Percentiles rank a stretch among this genome's conserved stretches.
Conservation (phyloP, 2,888 invertebrate genomes). For the Meteorus colon region DNA sequence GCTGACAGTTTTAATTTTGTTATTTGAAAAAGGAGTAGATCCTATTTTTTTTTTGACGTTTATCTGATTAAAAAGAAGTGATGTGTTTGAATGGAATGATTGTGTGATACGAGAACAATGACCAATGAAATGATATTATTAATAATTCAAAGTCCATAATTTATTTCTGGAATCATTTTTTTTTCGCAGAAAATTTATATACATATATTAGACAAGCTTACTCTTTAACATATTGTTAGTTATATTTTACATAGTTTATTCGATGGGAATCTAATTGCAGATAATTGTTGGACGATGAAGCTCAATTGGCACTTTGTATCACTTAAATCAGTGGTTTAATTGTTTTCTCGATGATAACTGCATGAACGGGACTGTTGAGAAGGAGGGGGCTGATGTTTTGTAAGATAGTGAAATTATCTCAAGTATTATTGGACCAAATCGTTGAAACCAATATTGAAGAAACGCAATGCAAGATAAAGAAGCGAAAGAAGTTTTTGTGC, state of each 20-base stretch:
- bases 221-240: slow-evolving; percentile 21
- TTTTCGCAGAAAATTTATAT: slow-evolving; percentile 37
- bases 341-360: background rate
- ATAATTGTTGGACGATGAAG: background rate
- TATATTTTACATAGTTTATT: slow-evolving; percentile 30
- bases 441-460: slow-evolving; percentile 11
- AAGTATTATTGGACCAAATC: slow-evolving; percentile 38
- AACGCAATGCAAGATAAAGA: background rate
- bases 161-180: slow-evolving; percentile 46
- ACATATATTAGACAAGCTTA: background rate
- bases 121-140: slow-evolving; percentile 19
- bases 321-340: background rate
- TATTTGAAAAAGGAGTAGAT: too few species aligned
- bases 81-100: background rate
- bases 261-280: background rate
- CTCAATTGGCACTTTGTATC: background rate
- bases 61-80: background rate
- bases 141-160: slow-evolving; percentile 34
- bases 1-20: too few species aligned
- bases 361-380: background rate
- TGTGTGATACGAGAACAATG: slow-evolving; percentile 3
- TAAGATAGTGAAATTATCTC: slow-evolving; percentile 28
- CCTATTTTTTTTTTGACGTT: background rate
- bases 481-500: background rate
- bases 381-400: background rate